Evolutionary conservation across 2,888 invertebrate genomes (phyloP), one percentile per base, ranked within the genome.

Genomic region (Aphodius granarius): DNA sequence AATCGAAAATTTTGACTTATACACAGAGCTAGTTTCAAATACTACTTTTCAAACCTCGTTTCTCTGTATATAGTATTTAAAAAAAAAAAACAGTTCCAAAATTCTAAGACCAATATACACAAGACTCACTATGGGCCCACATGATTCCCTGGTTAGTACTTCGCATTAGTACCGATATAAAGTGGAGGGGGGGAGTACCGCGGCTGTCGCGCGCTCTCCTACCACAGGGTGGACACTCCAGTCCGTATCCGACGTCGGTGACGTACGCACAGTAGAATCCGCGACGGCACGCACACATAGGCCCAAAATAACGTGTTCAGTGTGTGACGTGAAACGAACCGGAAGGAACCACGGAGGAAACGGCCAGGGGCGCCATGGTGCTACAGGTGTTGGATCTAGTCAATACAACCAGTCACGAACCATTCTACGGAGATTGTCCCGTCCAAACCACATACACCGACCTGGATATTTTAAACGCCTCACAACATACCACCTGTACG

Each of bases 331-430:
- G 13, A 43, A 43, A 43, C 43, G 43, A 80, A 75, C 72, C 77
- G 80, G 71, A 43, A 74, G 80, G 79, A 81, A 43, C 68, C 68
- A 86, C 83, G 82, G 86, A 86, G 87, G 88, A 88, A 84, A 86
- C 88, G 86, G 87, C 87, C 82, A 88, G 89, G 88, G 90, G 90
- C 87, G 89, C 89, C 87, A 94, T 94, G 94, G 93, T 94, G 87
- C 91, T 94, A 85, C 93, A 93, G 88, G 92, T 93, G 90, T 89
- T 92, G 84, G 90, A 91, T 86, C 88, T 90, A 81, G 89, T 90
- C 83, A 82, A 82, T 81, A 87, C 88, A 79, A 91, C 91, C 83
- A 91, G 91, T 86, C 43, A 43, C 43, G 94, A 93, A 89, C 91
- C 92, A 86, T 93, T 93, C 88, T 93, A 93, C 86, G 91, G 89